A percentile compares a stretch with the other conserved stretches of the same genome.
These are phyloP conservation scores for Limnephilus rhombicus DNA, from an alignment of 2,888 invertebrate genomes.

Conservation along the genomic window DNA sequence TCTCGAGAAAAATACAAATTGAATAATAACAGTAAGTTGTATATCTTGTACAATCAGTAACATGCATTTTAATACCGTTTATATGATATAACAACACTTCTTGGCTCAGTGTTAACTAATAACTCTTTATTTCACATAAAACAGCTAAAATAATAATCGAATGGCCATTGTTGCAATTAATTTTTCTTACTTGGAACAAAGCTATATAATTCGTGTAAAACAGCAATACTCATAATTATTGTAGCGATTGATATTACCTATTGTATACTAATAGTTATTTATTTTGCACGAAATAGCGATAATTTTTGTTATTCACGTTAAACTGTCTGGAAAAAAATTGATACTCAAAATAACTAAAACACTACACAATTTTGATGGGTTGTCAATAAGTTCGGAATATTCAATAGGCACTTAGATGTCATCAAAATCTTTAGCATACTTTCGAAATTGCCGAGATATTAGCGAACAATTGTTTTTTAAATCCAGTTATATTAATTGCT, in stretches of 20 bases:
- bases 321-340: background rate
- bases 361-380: background rate
- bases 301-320: background rate
- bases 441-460: no score
- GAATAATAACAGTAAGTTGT: background rate
- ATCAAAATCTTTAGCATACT: background rate
- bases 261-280: background rate
- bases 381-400: background rate
- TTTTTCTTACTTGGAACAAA: background rate
- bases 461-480: background rate
- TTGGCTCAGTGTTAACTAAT: background rate
- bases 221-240: background rate
- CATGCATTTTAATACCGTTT: background rate
- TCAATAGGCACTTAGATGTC: background rate
- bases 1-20: background rate
- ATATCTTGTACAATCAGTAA: background rate
- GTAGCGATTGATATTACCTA: background rate
- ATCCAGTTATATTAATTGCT: background rate
- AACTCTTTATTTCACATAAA: background rate
- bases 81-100: background rate
- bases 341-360: background rate
- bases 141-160: background rate
- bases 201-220: background rate
- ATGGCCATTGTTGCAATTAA: background rate
- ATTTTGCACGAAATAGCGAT: background rate